Evolutionary conservation across 1,140 invertebrate species (phyloP), one percentile per base, ranked within the genome.

Genomic region (Drosophila ambigua): DNA sequence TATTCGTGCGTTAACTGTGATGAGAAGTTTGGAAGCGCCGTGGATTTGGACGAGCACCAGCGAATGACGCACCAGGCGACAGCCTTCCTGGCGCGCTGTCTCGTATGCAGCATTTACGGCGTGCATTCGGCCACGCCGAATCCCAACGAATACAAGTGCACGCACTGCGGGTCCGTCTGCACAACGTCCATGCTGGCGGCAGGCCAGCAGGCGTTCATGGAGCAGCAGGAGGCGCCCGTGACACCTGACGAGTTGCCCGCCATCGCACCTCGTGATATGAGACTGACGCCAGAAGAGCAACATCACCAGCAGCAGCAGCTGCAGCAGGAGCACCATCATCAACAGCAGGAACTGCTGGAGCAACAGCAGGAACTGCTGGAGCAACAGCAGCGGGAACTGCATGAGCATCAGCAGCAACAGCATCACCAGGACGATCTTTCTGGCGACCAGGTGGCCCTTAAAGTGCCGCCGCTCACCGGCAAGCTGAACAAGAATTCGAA

Each of bases 211-310:
- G 41, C 79, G 49, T 91, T 90, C 54, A 89, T 90, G 77, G 89
- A 91, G 35, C 89, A 91, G 44, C 89, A 90, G 62, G 87, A 90
- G 77, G 74, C 77, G 53, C 64, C 82, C 23, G 90, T 90, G 71
- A 91, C 85, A 53, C 90, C 89, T 7, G 85, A 91, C 31, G 79
- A 91, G 63, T 55, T 91, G 77, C 89, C 90, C 24, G 76, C 89
- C 23, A 91, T 91, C 50, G 84, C 82, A 66, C 84, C 90, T 58
- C 81, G 85, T 73, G 90, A 91, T 78, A 91, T 91, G 82, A 91
- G 87, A 85, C 84, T 89, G 84, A 89, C 84, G 60, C 84, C 84
- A 43, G 84, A 88, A 52, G 84, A 89, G 77, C 84, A 89, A 63
- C 84, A 88, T 59, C 84, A 84, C 51, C 84, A 88, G 49, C 84